Evolutionary conservation across 2,888 invertebrate species (phyloP).

Genomic region (Cephus rjabovi): DNA sequence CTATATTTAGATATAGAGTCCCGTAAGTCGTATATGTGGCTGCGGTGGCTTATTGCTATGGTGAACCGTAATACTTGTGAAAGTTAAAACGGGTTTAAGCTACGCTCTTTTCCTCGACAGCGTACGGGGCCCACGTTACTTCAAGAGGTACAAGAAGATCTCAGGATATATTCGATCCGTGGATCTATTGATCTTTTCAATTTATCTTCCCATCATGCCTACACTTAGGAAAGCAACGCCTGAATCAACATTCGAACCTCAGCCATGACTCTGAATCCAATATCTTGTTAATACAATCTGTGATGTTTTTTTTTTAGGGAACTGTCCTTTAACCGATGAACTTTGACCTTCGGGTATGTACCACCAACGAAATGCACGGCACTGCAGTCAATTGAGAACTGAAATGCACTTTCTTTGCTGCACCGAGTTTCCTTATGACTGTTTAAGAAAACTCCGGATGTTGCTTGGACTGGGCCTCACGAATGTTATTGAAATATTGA

Average conservation of each 20-base stretch:
- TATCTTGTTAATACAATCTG: background rate
- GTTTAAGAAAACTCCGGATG: background rate
- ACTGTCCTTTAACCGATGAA: background rate
- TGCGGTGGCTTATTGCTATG: background rate
- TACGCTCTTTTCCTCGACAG: background rate
- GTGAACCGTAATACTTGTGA: slow-evolving; percentile 24
- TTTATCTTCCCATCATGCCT: background rate
- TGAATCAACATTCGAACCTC: background rate
- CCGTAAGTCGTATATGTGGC: slow-evolving; percentile 13
- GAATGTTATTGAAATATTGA: background rate
- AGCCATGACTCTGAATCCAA: background rate
- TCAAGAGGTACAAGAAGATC: background rate
- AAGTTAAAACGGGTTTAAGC: slow-evolving; percentile 41
- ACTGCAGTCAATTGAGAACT: background rate
- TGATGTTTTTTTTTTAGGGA: background rate
- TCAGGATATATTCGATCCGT: background rate
- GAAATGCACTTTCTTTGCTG: background rate
- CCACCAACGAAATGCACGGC: background rate
- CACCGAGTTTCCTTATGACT: background rate
- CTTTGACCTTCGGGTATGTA: background rate
- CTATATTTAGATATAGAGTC: slow-evolving; percentile 15
- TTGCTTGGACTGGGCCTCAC: background rate
- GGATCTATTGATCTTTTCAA: background rate
- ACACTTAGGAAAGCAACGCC: background rate
- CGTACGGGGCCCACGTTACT: background rate